Conservation (phyloP, 2,888 invertebrate species). For the Halictus ligatus region DNA sequence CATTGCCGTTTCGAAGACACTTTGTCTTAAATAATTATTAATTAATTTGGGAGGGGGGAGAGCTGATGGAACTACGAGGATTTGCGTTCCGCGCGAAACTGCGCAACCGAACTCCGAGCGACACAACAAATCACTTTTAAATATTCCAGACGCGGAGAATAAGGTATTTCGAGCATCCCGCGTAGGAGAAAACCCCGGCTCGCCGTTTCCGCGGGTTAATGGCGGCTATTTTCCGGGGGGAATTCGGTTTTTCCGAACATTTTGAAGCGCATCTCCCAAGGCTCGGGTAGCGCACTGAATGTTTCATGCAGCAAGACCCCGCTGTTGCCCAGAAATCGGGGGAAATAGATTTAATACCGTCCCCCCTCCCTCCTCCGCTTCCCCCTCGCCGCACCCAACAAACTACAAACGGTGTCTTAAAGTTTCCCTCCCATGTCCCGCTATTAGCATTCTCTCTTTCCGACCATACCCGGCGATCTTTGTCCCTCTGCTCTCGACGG, state of each 20-base stretch:
- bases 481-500: constrained; percentile 24
- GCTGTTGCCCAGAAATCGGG: constrained; percentile 36
- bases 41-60: no score
- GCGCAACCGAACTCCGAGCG: neutral
- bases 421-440: constrained; percentile 36
- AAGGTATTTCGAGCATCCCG: neutral
- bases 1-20: no score
- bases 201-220: neutral
- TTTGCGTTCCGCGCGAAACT: neutral
- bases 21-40: neutral
- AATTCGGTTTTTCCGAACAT: neutral
- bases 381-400: neutral
- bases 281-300: constrained; percentile 16
- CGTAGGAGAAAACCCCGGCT: neutral
- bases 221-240: neutral
- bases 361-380: neutral
- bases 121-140: neutral
- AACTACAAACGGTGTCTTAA: constrained; percentile 59
- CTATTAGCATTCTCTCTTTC: constrained; percentile 50
- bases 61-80: neutral
- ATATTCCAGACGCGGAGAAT: neutral
- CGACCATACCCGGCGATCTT: constrained; percentile 4
- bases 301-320: constrained; percentile 27
- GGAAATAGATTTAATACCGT: constrained; percentile 59
- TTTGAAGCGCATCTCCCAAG: neutral